These are phyloP conservation scores for Zosterops borbonicus DNA, from an alignment of 2,113 vertebrate genomes.

Conservation along the genomic window DNA sequence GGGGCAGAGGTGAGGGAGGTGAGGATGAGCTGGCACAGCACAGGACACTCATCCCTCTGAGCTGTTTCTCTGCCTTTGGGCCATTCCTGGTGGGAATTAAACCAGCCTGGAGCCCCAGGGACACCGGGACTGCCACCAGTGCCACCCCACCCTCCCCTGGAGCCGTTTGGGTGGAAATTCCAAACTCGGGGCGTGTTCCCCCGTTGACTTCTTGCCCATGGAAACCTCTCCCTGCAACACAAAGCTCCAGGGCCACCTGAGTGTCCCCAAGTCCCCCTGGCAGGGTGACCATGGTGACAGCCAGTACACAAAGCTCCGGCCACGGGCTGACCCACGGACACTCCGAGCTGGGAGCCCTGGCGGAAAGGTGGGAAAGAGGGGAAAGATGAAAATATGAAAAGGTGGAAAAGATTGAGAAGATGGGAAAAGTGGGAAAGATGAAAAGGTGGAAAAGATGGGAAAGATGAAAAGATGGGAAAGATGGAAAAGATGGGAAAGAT, in stretches of 20 bases:
- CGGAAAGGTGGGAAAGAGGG: not conserved
- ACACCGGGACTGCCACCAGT: rapidly evolving
- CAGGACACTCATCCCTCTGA: not conserved
- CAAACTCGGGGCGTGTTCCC: rapidly evolving
- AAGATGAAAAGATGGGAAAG: too few relatives aligned
- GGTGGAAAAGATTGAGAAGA: too few relatives aligned
- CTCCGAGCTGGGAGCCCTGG: not conserved
- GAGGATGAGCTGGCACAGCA: not conserved
- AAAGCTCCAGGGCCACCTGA: not conserved
- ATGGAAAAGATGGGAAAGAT: too few relatives aligned
- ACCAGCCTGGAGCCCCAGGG: not conserved
- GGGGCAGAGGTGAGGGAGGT: too few relatives aligned
- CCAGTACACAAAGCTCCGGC: slow-evolving; percentile 31
- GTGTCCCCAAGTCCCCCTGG: not conserved
- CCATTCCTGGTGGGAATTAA: not conserved
- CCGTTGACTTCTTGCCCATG: not conserved
- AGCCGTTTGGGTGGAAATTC: not conserved
- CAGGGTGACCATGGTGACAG: slow-evolving; percentile 50
- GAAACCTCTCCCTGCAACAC: slow-evolving; percentile 9
- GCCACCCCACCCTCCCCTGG: not conserved
- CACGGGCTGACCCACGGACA: not conserved
- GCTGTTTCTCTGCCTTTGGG: not conserved
- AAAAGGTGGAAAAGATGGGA: too few relatives aligned
- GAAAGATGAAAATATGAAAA: too few relatives aligned
- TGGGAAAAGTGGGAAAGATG: too few relatives aligned